Base-by-base conservation (phyloP, 2,113 vertebrate genomes). In the Apteryx owenii region DNA sequence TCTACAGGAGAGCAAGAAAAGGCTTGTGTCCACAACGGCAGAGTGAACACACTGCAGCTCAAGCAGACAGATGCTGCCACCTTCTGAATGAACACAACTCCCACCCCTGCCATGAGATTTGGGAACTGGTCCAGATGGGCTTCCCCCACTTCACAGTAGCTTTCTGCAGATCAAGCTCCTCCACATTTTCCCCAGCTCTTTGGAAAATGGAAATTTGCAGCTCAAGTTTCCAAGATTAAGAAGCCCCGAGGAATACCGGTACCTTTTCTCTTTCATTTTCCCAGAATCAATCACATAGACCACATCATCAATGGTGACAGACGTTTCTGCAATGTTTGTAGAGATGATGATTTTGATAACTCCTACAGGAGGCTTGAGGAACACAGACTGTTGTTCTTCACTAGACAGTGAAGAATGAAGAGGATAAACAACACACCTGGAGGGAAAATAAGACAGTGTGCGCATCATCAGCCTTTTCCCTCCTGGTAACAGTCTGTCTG, bases 201-300 rank as follows among this genome's bases (percentile, higher is more conserved):
- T 68, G 25, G 51, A 77, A 91, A 85, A 66, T 33, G 53, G 5
- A 66, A 90, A 14, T 5, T 65, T 9, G 26, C 16, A 73, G 5
- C 29, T 60, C 10, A 42, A 72, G 48, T n/a, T 62, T 61, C 76
- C 50, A 44, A 66, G 25, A 38, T 40, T 21, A 68, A 28, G 76
- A n/a, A 90, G 28, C 26, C n/a, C 69, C 0, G 0, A 71, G 29
- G 28, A 79, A 75, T 10, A 26, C 28, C 71, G 66, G 91, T 98
- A 99, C 99, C 99, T 98, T 79, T 99, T 99, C 97, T 99, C 99
- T 93, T 99, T 99, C 99, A 99, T 99, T 97, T 99, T 99, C 48
- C 99, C 99, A 1, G 98, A 99, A 97, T 99, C 99, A 16, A 99
- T 99, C 91, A 99, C 99, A 54, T 99, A 99, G 11, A 99, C 99